phyloP scores from a whole-genome alignment of 2,797 vertebrate species.

The Borostomias antarcticus region DNA sequence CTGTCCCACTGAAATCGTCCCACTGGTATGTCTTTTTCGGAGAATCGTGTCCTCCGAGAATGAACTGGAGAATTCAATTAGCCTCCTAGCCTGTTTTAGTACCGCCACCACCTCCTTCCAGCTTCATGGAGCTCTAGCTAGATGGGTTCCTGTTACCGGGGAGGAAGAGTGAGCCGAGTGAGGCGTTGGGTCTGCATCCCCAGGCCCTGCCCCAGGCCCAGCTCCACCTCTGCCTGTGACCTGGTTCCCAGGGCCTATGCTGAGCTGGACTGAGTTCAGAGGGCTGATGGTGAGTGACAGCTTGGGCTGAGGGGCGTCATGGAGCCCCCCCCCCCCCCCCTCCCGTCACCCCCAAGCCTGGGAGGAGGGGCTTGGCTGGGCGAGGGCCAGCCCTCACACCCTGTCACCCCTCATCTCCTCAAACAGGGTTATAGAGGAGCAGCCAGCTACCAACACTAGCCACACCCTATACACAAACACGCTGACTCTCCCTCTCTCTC shows the following conservation, averaged over 20 bases:
- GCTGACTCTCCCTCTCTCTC: not conserved
- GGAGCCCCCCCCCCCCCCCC: not conserved
- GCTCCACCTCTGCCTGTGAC: slow-evolving; percentile 39
- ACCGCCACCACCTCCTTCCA: not conserved
- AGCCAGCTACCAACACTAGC: not conserved
- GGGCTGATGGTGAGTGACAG: not conserved
- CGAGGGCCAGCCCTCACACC: slow-evolving; percentile 20
- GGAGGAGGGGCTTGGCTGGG: slow-evolving; percentile 24
- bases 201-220: not conserved
- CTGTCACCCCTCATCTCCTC: slow-evolving; percentile 30
- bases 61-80: not conserved
- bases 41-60: not conserved
- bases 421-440: not conserved
- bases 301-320: not conserved
- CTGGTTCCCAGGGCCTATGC: slow-evolving; percentile 30
- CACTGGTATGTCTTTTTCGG: not conserved
- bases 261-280: not conserved
- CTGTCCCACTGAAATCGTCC: too few species aligned
- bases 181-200: not conserved
- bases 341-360: not conserved
- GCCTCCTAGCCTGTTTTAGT: not conserved
- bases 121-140: not conserved
- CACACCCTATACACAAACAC: slow-evolving; percentile 5
- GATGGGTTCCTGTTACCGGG: not conserved
- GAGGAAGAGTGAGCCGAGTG: not conserved